A percentile compares a stretch with the other conserved stretches of the same genome.
Evolutionary conservation across 2,797 vertebrate species (phyloP).

Genomic region (Brotogeris chrysoptera): DNA sequence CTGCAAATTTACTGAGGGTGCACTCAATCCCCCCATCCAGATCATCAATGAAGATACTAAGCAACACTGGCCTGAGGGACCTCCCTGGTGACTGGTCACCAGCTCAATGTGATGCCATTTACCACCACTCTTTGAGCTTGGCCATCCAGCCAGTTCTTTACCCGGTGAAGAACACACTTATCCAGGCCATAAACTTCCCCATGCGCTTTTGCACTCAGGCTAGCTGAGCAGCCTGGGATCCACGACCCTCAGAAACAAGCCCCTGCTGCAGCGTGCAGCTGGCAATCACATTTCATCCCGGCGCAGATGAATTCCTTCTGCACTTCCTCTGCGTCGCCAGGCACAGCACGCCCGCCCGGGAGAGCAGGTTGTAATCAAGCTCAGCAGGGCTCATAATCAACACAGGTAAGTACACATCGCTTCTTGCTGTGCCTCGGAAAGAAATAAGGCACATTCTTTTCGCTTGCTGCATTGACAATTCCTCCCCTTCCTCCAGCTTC

Average conservation of each 20-base stretch:
- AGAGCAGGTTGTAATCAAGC: constrained; percentile 16
- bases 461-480: not conserved
- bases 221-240: not conserved
- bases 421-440: not conserved
- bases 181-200: not conserved
- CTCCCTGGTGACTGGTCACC: not conserved
- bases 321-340: not conserved
- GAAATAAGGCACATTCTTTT: not conserved
- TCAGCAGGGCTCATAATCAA: constrained; percentile 12
- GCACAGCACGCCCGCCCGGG: not conserved
- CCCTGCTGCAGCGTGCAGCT: not conserved
- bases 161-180: not conserved
- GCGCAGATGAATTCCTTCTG: not conserved
- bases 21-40: not conserved
- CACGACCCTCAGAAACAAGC: not conserved
- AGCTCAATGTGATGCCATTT: not conserved
- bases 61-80: not conserved
- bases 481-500: not conserved
- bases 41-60: not conserved
- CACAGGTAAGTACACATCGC: constrained; percentile 11
- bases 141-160: not conserved
- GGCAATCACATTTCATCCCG: not conserved
- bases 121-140: not conserved
- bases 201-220: not conserved
- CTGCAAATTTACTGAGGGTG: not conserved